Percentiles rank a stretch among this genome's conserved stretches.
These are phyloP conservation scores for Serrognathus titanus DNA, from an alignment of 2,888 invertebrate genomes.

Conservation along the genomic window DNA sequence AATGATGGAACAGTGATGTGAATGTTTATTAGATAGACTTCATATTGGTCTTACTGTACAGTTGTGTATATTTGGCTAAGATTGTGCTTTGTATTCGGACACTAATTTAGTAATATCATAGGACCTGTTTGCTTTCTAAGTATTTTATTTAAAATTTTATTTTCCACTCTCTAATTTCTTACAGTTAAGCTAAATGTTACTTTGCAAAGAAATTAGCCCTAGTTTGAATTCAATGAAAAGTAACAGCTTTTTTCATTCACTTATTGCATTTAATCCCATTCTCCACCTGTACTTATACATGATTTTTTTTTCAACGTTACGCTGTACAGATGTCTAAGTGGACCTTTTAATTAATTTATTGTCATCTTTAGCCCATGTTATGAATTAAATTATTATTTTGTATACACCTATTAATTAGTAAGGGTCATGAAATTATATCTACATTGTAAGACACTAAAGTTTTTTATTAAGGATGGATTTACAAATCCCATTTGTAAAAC, in stretches of 20 bases:
- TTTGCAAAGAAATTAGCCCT: constrained; percentile 18
- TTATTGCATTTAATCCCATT: constrained; percentile 9
- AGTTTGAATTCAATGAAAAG: constrained; percentile 10
- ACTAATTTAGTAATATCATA: neutral
- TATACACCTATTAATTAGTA: neutral
- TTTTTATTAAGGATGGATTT: neutral
- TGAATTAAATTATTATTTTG: neutral
- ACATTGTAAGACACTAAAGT: neutral
- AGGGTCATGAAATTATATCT: neutral
- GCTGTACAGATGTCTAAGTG: constrained; percentile 13
- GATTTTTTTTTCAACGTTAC: constrained; percentile 13
- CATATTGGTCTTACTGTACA: constrained; percentile 3
- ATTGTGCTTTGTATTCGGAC: constrained; percentile 4
- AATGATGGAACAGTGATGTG: neutral
- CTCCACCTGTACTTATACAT: constrained; percentile 9
- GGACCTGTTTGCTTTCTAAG: constrained; percentile 5
- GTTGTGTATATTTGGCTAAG: constrained; percentile 11
- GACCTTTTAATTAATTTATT: neutral
- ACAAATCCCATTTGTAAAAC: constrained; percentile 4
- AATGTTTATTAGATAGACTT: constrained; percentile 6
- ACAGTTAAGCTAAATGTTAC: constrained; percentile 16
- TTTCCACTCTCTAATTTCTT: constrained; percentile 3
- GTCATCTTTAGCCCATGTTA: neutral
- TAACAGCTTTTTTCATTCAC: neutral
- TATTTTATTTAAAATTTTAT: constrained; percentile 10